Conservation (phyloP, 2,888 invertebrate genomes). For the Drosophila neotestacea region DNA sequence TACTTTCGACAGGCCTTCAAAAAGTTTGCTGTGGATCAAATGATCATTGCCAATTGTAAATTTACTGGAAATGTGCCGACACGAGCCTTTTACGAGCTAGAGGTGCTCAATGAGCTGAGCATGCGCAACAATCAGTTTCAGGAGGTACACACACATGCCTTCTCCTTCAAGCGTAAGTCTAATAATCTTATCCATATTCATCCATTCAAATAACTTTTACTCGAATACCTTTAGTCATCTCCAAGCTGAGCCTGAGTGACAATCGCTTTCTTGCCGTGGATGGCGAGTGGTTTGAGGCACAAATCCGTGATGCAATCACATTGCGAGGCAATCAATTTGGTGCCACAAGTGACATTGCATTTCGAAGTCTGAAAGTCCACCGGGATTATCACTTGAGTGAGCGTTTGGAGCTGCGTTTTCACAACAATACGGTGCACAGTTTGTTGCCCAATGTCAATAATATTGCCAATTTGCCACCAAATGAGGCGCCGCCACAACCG, state of each 20-base stretch:
- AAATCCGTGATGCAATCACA: conserved; percentile 78
- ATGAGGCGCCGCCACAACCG: conserved; percentile 59
- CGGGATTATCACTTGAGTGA: conserved; percentile 82
- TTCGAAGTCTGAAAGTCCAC: conserved; percentile 82
- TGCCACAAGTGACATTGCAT: conserved; percentile 81
- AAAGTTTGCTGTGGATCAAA: conserved; percentile 89
- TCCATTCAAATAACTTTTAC: too few species aligned
- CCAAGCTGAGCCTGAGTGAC: conserved; percentile 79
- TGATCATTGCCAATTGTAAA: conserved; percentile 88
- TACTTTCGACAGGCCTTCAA: conserved; percentile 88
- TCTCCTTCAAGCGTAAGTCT: conserved; percentile 86
- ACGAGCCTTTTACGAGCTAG: conserved; percentile 90
- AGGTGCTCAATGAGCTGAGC: conserved; percentile 88
- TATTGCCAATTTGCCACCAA: conserved; percentile 1
- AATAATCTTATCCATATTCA: too few species aligned
- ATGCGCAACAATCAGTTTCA: conserved; percentile 89
- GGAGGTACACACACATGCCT: conserved; percentile 89
- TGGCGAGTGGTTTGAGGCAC: conserved; percentile 83
- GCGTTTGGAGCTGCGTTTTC: conserved; percentile 83
- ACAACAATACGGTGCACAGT: conserved; percentile 81
- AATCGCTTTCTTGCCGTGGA: conserved; percentile 81
- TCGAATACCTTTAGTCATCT: conserved; percentile 64
- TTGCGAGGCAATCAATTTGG: conserved; percentile 83
- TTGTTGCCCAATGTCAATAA: conserved; percentile 9
- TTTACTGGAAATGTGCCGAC: conserved; percentile 88